Conservation (phyloP, 2,888 invertebrate species). For the Cantharis rustica region DNA sequence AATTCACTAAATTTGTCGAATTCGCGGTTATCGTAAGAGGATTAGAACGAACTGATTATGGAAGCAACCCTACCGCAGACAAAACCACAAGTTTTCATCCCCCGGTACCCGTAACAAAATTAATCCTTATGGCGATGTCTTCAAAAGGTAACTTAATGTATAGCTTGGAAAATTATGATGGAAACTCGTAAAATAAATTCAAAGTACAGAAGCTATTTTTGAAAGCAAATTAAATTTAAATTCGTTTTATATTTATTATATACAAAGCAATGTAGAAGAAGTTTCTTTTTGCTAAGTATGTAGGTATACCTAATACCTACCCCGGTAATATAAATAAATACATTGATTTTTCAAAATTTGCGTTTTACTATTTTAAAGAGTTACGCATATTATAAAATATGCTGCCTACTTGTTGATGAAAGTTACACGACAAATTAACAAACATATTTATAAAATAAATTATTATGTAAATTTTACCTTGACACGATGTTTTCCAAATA, state of each 20-base stretch:
- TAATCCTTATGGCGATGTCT: conserved; percentile 11
- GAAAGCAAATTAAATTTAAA: background rate
- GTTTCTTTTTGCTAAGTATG: no score
- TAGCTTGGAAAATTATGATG: background rate
- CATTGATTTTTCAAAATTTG: background rate
- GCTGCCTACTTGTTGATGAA: background rate
- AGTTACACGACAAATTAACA: background rate
- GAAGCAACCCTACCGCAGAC: conserved; percentile 34
- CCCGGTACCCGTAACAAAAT: conserved; percentile 33
- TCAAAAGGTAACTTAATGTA: background rate
- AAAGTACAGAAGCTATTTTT: background rate
- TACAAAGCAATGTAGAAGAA: no score
- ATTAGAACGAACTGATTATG: conserved; percentile 45
- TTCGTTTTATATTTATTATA: background rate
- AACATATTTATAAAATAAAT: background rate
- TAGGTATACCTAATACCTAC: no score
- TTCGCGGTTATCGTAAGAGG: conserved; percentile 36
- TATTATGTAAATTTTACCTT: background rate
- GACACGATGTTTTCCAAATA: background rate
- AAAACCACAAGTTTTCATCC: conserved; percentile 31
- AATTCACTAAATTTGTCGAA: conserved; percentile 17
- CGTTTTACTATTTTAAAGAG: background rate
- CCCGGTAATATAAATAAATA: no score
- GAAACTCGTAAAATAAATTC: background rate
- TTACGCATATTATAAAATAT: no score